Evolutionary conservation across 1,140 invertebrate species (phyloP).

Genomic region (Pogonus chalceus): DNA sequence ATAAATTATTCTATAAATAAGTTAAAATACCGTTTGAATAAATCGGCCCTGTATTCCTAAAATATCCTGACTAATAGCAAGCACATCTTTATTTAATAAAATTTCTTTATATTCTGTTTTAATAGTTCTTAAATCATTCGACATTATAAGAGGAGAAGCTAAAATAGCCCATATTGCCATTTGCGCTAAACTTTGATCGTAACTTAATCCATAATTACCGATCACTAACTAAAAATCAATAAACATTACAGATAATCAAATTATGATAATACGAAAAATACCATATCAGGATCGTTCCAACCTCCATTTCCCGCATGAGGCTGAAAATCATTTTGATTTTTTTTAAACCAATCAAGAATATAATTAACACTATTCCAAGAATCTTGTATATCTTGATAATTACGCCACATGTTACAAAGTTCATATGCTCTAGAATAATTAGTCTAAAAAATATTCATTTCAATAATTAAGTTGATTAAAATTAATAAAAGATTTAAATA

Average conservation of each 20-base stretch:
- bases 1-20: too few species aligned
- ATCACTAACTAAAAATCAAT: conserved; percentile 59
- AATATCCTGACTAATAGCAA: conserved; percentile 77
- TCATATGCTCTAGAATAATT: conserved; percentile 54
- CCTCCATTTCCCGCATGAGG: conserved; percentile 64
- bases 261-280: conserved; percentile 40
- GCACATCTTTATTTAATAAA: conserved; percentile 62
- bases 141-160: conserved; percentile 83
- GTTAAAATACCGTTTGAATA: conserved; percentile 32
- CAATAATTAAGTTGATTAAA: too few species aligned
- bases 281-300: conserved; percentile 86
- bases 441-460: conserved; percentile 39
- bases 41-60: conserved; percentile 57
- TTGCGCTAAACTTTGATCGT: conserved; percentile 73
- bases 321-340: conserved; percentile 56
- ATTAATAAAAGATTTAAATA: too few species aligned
- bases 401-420: conserved; percentile 74
- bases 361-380: conserved; percentile 55
- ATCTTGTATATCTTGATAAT: conserved; percentile 71
- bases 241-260: conserved; percentile 65
- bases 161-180: conserved; percentile 87
- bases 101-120: conserved; percentile 62
- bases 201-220: conserved; percentile 78
- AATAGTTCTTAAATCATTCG: conserved; percentile 68
- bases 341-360: conserved; percentile 67